These are phyloP conservation scores for Rhadina sibilatrix DNA, from an alignment of 2,113 vertebrate species.

Conservation along the genomic window DNA sequence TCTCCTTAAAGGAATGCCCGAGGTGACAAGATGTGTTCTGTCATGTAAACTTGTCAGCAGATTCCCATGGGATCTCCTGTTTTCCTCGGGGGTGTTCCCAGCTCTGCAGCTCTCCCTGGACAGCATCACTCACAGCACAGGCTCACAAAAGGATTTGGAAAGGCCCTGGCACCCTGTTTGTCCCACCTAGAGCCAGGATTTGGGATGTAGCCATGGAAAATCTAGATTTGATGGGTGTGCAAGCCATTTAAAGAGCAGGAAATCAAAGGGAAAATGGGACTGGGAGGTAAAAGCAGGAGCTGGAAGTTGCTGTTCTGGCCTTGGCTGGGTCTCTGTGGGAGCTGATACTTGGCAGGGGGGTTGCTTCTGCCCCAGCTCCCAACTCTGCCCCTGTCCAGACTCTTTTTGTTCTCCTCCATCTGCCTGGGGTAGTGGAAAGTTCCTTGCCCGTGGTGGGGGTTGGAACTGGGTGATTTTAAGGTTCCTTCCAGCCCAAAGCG, in stretches of 20 bases:
- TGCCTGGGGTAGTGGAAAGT: not conserved
- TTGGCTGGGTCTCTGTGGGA: not conserved
- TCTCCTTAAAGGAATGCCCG: not conserved
- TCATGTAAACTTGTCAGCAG: not conserved
- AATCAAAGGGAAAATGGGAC: not conserved
- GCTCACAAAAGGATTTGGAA: not conserved
- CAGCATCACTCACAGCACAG: not conserved
- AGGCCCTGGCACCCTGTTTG: not conserved
- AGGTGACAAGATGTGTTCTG: not conserved
- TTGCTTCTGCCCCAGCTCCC: not conserved
- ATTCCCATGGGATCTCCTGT: not conserved
- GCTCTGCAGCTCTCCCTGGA: not conserved
- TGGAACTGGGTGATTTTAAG: not conserved
- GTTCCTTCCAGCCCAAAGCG: not conserved
- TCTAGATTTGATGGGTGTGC: not conserved
- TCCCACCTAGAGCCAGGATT: not conserved
- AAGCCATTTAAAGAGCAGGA: not conserved
- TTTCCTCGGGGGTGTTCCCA: not conserved
- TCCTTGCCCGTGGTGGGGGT: not conserved
- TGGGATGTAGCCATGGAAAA: not conserved
- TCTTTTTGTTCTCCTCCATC: not conserved
- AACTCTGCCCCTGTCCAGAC: not conserved
- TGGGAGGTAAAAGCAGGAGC: not conserved
- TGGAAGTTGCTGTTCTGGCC: not conserved
- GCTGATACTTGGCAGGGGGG: fast-evolving